Percentiles rank a stretch among this genome's conserved stretches.
phyloP scores from a whole-genome alignment of 2,797 vertebrate species.

The Myripristis murdjan region DNA sequence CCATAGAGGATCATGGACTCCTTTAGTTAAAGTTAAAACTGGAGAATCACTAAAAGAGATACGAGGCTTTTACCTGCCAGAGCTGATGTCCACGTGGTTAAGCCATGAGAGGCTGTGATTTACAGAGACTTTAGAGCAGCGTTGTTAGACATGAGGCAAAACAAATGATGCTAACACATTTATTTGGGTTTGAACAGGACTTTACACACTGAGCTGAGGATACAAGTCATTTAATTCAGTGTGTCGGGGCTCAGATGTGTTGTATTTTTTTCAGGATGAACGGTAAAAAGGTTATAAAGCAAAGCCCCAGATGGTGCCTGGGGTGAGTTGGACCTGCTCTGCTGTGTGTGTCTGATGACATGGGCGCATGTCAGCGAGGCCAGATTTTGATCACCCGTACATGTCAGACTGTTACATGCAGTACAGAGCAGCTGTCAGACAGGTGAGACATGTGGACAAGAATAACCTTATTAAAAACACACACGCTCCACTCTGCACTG shows the following conservation, averaged over 20 bases:
- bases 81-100: too few species aligned
- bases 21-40: too few species aligned
- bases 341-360: neutral
- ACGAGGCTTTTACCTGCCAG: too few species aligned
- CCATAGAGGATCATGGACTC: too few species aligned
- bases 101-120: too few species aligned
- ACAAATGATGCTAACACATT: too few species aligned
- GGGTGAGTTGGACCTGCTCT: neutral
- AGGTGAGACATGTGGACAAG: neutral
- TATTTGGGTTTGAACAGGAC: too few species aligned
- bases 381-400: neutral
- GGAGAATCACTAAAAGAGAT: too few species aligned
- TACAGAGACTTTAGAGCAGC: too few species aligned
- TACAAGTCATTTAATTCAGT: neutral
- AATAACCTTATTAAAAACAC: constrained; percentile 4
- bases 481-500: neutral
- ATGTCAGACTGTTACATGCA: neutral
- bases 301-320: neutral
- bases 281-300: neutral
- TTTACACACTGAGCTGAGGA: neutral
- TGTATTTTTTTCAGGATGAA: neutral
- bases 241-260: neutral
- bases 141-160: too few species aligned
- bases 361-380: neutral
- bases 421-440: constrained; percentile 8